Base-by-base conservation (phyloP, 2,113 vertebrate species). In the Amphilophus citrinellus region DNA sequence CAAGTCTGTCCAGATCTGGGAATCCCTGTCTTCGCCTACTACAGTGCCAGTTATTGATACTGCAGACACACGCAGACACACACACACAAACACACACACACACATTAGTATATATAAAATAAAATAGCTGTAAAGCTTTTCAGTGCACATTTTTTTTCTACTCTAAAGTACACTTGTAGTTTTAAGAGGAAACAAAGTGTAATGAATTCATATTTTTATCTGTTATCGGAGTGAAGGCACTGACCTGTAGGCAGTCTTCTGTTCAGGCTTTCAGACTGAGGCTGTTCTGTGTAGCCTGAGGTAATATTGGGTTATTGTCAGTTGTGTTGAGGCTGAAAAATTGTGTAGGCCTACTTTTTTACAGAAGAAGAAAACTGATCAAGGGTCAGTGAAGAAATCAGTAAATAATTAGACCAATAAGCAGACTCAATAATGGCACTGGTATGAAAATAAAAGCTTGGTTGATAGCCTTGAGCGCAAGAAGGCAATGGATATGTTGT, bases 1-100 rank as follows among this genome's bases (percentile, higher is more conserved):
- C 97, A 97, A 91, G 98, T 99, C 85, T 99, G 98, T 89, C 98
- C 99, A 94, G 97, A 99, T 85, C 97, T 99, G 90, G 98, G 98
- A 71, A 99, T 99, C 85, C 98, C 98, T 65, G 96, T 99, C 17
- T 96, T 99, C 92, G 99, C 98, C 30, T 98, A 97, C 88, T 99
- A 99, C 93, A 99, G 99, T 87, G 98, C 99, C 94, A 99, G 99
- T 94, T 99, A 98, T 94, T 30, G 30, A 30, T 30, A 27, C 24
- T 27, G 24, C 24, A 22, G 22, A 22, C 22, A 22, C 22, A 24
- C 24, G 24, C 24, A 27, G 27, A 27, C 27, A 27, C 27, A 27
- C 27, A 27, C 27, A 27, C 27, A 27, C 27, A 27, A 27, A 27
- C 27, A 27, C 27, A 27, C 27, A 27, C 27, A 27, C 27, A 27